Conservation (phyloP, 2,113 vertebrate species). For the Numida meleagris region DNA sequence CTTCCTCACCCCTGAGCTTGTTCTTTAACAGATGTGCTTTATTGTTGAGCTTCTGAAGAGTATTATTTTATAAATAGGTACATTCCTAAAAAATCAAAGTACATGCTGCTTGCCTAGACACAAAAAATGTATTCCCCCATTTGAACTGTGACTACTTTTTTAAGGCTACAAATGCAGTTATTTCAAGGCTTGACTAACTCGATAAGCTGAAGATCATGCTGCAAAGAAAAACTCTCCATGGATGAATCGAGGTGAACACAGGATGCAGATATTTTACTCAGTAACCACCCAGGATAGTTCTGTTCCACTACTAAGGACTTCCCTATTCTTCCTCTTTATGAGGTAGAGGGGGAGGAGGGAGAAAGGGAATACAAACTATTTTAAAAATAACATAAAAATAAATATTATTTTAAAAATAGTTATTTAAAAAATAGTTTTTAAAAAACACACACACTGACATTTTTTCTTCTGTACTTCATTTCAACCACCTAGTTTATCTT, state of each 20-base stretch:
- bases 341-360: neutral
- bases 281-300: neutral
- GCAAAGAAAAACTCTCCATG: neutral
- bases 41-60: neutral
- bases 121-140: neutral
- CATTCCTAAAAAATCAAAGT: neutral
- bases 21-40: neutral
- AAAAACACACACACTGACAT: neutral
- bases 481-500: neutral
- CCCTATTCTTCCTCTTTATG: neutral
- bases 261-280: neutral
- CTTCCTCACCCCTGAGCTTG: neutral
- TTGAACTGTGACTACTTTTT: neutral
- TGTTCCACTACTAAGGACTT: neutral
- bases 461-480: neutral
- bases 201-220: neutral
- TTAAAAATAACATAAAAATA: no score
- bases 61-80: neutral
- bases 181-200: neutral
- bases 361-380: neutral
- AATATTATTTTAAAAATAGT: no score
- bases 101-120: fast-evolving
- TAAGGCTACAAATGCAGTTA: neutral
- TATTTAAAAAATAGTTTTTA: neutral
- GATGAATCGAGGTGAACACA: neutral